A percentile compares a stretch with the other conserved stretches of the same genome.
Evolutionary conservation across 1,140 invertebrate genomes (phyloP).

Genomic region (Mizuhopecten yessoensis): DNA sequence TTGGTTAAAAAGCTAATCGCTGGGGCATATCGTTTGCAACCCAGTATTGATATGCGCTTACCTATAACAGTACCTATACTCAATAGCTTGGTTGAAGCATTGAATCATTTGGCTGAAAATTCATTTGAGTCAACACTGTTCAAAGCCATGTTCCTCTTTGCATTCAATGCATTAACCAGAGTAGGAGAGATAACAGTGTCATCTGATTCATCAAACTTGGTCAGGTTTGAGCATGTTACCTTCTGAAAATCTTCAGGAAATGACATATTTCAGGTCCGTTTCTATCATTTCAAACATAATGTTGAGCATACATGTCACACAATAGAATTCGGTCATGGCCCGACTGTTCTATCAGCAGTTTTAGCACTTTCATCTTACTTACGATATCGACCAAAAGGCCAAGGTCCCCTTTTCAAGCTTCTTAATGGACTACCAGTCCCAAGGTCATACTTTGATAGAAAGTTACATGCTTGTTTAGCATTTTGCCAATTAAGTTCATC

Average conservation of each 20-base stretch:
- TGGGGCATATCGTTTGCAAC: background rate
- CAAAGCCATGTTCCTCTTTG: conserved; percentile 49
- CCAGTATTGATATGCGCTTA: background rate
- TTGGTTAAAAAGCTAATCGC: conserved; percentile 13
- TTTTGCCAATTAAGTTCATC: background rate
- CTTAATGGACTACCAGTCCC: background rate
- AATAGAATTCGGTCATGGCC: background rate
- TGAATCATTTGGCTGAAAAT: background rate
- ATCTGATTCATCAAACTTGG: background rate
- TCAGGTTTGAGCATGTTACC: background rate
- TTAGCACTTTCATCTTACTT: background rate
- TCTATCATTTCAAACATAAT: background rate
- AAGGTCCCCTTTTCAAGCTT: conserved; percentile 38
- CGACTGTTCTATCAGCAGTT: background rate
- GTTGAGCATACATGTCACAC: background rate
- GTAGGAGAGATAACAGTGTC: background rate
- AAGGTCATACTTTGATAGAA: background rate
- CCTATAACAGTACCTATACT: conserved; percentile 44
- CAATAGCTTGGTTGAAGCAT: background rate
- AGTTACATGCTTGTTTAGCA: background rate
- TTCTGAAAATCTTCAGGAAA: background rate
- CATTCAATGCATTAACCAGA: background rate
- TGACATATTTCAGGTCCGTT: background rate
- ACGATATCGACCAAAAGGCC: background rate
- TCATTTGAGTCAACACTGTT: background rate